A percentile compares a stretch with the other conserved stretches of the same genome.
phyloP scores from a whole-genome alignment of 2,888 invertebrate genomes.

The Apamea sordens region DNA sequence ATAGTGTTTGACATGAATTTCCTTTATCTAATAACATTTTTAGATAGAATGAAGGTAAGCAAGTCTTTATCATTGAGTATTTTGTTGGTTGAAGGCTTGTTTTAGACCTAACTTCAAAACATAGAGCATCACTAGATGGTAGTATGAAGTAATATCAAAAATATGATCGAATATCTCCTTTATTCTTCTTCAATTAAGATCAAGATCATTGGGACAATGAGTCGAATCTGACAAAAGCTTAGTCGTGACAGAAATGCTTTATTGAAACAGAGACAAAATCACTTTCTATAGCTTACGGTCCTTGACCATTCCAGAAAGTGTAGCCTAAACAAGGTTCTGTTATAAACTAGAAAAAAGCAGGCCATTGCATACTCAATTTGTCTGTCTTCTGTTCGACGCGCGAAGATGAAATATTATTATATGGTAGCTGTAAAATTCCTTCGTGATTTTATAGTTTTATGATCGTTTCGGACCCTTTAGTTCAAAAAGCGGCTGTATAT shows the following conservation, averaged over 20 bases:
- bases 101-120: neutral
- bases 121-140: neutral
- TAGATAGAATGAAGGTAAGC: neutral
- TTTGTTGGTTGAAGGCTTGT: neutral
- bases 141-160: slow-evolving; percentile 49
- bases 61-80: neutral
- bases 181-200: slow-evolving; percentile 78
- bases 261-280: slow-evolving; percentile 78
- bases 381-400: slow-evolving; percentile 73
- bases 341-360: slow-evolving; percentile 74
- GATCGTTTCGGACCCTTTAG: slow-evolving; percentile 80
- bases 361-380: slow-evolving; percentile 64
- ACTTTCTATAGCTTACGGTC: slow-evolving; percentile 82
- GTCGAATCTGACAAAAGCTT: slow-evolving; percentile 76
- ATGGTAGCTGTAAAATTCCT: slow-evolving; percentile 85
- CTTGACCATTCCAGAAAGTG: slow-evolving; percentile 85
- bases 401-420: slow-evolving; percentile 87
- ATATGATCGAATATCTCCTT: slow-evolving; percentile 53
- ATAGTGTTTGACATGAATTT: neutral
- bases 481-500: slow-evolving; percentile 75
- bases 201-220: slow-evolving; percentile 81
- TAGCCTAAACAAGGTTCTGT: slow-evolving; percentile 79
- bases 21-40: neutral
- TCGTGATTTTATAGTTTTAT: slow-evolving; percentile 87
- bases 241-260: slow-evolving; percentile 84